Evolutionary conservation across 2,888 invertebrate species (phyloP), one percentile per base, ranked within the genome.

Genomic region (Apotomis capreana): DNA sequence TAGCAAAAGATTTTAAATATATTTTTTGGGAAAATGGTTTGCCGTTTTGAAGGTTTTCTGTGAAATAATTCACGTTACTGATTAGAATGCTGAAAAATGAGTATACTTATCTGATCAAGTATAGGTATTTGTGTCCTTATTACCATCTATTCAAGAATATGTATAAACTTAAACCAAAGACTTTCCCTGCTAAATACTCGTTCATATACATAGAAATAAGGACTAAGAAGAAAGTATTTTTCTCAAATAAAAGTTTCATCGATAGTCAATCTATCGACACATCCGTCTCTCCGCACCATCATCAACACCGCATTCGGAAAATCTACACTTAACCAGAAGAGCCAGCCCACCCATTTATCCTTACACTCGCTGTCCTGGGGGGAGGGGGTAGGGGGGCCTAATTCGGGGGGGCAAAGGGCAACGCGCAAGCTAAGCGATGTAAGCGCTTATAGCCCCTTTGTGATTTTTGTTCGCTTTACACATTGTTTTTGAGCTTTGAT

Each of bases 271-370:
- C 63, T 59, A 72, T 72, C 72, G 72, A 72, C 10, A 58, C 8
- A n/a, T 5, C 6, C 62, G 36, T 36, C 63, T 3, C 58, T 12
- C 87, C 75, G 84, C 85, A 86, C 90, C 91, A 88, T 92, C 93
- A 93, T 93, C 93, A 93, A 93, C 93, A 93, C 93, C 93, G 93
- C 93, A 93, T 93, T 93, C 91, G 92, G 92, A 92, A 93, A 93
- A 93, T 93, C 92, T 92, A 93, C 93, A 93, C 93, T 93, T 92
- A 93, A 92, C 93, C 93, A 92, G 92, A 89, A 91, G 91, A 91
- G 90, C 91, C 92, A 91, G 92, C 93, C 92, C 93, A 92, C 92
- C 92, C 93, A 93, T 93, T 93, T 92, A 93, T 93, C 93, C 93
- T 91, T 92, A 92, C 91, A 91, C 91, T 91, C 84, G 88, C 86